Percentiles rank a stretch among this genome's conserved stretches.
These are phyloP conservation scores for Xiphydria camelus DNA, from an alignment of 2,888 invertebrate species.

Conservation along the genomic window DNA sequence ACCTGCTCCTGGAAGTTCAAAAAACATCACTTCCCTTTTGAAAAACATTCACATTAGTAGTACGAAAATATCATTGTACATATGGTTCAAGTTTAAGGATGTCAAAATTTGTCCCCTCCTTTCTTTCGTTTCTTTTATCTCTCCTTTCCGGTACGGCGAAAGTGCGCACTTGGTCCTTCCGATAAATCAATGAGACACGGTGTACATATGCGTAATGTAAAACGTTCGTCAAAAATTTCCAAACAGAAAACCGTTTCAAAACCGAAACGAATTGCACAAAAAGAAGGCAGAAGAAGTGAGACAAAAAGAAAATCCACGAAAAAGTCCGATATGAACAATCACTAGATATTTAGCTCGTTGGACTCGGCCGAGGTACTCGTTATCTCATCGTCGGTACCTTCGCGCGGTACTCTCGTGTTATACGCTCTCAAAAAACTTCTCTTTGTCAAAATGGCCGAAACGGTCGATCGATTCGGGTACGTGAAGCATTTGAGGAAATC, in stretches of 20 bases:
- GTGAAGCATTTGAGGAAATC: constrained; percentile 58
- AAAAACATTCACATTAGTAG: constrained; percentile 51
- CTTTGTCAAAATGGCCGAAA: constrained; percentile 10
- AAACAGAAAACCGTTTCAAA: neutral
- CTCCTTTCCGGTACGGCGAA: neutral
- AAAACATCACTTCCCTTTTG: constrained; percentile 59
- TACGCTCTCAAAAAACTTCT: constrained; percentile 14
- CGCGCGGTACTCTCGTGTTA: no score
- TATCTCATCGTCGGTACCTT: no score
- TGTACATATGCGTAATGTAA: no score
- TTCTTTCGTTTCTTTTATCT: neutral
- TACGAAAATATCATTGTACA: no score
- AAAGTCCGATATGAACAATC: constrained; percentile 12
- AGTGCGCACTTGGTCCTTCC: no score
- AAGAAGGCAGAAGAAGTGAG: neutral
- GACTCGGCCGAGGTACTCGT: no score
- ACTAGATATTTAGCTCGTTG: constrained; percentile 15
- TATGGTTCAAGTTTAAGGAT: no score
- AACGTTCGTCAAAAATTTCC: neutral
- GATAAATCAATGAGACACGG: no score
- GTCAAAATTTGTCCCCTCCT: constrained; percentile 14
- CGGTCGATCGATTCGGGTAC: constrained; percentile 47
- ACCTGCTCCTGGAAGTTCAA: constrained; percentile 59
- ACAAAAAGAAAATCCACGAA: constrained; percentile 6
- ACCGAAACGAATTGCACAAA: neutral